These are phyloP conservation scores for Abscondita cerata DNA, from an alignment of 2,888 invertebrate genomes.

Conservation along the genomic window DNA sequence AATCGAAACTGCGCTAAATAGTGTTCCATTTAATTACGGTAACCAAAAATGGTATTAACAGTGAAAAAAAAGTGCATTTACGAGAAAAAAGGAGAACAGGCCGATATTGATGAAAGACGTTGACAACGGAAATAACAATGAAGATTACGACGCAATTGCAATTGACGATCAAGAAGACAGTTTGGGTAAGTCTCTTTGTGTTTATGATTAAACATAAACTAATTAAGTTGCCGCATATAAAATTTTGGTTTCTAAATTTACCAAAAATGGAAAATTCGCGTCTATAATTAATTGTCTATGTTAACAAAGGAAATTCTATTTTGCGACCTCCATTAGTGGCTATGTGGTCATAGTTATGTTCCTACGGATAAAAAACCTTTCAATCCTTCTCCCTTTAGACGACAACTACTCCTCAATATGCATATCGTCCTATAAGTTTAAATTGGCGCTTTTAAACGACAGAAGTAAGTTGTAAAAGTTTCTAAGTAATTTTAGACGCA, in stretches of 20 bases:
- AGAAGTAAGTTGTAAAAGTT: slow-evolving; percentile 3
- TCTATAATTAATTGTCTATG: slow-evolving; percentile 37
- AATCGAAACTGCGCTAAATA: not conserved
- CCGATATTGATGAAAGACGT: slow-evolving; percentile 34
- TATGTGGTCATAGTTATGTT: slow-evolving; percentile 37
- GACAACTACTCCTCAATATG: slow-evolving; percentile 31
- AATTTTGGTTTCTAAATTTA: slow-evolving; percentile 19
- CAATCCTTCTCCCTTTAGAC: slow-evolving; percentile 33
- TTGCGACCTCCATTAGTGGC: slow-evolving; percentile 37
- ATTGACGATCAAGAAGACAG: slow-evolving; percentile 33
- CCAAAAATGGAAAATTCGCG: slow-evolving; percentile 29
- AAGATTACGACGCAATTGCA: slow-evolving; percentile 9
- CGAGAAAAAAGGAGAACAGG: slow-evolving; percentile 26
- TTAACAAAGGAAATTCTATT: slow-evolving; percentile 40
- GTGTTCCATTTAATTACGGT: not conserved
- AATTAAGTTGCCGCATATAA: no score
- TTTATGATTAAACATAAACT: slow-evolving; percentile 17
- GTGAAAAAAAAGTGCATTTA: slow-evolving; percentile 33
- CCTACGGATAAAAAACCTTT: slow-evolving; percentile 34
- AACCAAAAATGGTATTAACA: slow-evolving; percentile 26
- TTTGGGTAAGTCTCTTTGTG: slow-evolving; percentile 25
- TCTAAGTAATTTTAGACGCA: slow-evolving; percentile 4
- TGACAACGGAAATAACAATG: slow-evolving; percentile 38
- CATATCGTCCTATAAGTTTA: slow-evolving; percentile 28
- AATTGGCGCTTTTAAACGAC: slow-evolving; percentile 14